Evolutionary conservation across 2,888 invertebrate species (phyloP).

Genomic region (Hyalella azteca): DNA sequence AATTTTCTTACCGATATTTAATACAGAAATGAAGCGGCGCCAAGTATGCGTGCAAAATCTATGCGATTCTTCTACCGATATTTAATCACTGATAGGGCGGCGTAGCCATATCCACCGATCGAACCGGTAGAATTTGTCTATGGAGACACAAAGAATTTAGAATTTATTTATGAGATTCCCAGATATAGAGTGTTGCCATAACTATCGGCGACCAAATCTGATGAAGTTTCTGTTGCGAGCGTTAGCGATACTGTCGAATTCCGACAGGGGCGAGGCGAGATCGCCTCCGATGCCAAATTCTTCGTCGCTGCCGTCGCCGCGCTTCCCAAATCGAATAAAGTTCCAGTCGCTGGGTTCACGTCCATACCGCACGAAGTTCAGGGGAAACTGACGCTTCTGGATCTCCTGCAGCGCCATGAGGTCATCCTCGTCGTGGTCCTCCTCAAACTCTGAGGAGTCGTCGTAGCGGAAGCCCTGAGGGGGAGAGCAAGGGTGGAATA

Average conservation of each 20-base stretch:
- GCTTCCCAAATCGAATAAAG: constrained; percentile 13
- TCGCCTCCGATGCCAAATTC: not conserved
- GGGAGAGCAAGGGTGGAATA: not conserved
- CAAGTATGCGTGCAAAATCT: too few species aligned
- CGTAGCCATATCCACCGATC: too few species aligned
- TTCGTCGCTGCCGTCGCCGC: not conserved
- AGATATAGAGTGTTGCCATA: too few species aligned
- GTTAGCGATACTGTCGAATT: not conserved
- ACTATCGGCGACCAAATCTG: constrained; percentile 13
- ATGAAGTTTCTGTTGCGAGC: not conserved
- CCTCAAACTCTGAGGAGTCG: not conserved
- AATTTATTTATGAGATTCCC: too few species aligned
- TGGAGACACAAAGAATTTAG: too few species aligned
- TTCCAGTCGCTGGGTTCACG: constrained; percentile 16
- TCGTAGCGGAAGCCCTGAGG: constrained; percentile 5
- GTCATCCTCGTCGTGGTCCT: not conserved
- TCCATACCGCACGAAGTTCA: constrained; percentile 8
- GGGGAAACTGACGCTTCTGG: not conserved
- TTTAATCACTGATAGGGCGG: too few species aligned
- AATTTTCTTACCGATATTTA: too few species aligned
- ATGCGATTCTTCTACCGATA: too few species aligned
- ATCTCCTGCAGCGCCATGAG: not conserved
- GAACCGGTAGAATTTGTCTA: too few species aligned
- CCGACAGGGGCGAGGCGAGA: not conserved
- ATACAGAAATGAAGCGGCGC: too few species aligned